Conservation (phyloP, 2,888 invertebrate species). For the Apomyelois bistriatella region DNA sequence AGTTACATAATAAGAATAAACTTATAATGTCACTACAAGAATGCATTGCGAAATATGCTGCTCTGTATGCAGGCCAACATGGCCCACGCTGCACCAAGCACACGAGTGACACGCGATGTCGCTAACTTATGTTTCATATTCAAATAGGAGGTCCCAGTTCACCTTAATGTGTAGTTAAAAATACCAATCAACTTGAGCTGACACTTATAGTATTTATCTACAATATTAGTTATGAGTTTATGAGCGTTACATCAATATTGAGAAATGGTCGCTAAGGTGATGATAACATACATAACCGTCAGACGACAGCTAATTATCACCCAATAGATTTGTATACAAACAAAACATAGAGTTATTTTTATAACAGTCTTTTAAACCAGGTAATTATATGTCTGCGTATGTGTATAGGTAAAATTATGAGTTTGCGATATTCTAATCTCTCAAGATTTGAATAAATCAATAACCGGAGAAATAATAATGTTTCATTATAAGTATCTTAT, state of each 20-base stretch:
- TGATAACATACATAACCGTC: neutral
- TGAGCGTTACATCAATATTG: slow-evolving; percentile 15
- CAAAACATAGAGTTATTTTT: no score
- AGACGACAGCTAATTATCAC: neutral
- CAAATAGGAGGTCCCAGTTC: slow-evolving; percentile 54
- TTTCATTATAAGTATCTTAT: no score
- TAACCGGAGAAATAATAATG: no score
- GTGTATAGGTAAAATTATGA: neutral
- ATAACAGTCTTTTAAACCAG: neutral
- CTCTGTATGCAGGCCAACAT: slow-evolving; percentile 55
- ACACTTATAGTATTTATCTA: slow-evolving; percentile 8
- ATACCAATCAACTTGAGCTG: slow-evolving; percentile 23
- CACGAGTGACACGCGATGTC: slow-evolving; percentile 38
- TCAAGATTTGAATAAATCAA: no score
- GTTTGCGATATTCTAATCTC: no score
- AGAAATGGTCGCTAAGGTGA: slow-evolving; percentile 13
- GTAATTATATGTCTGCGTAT: neutral
- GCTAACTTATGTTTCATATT: slow-evolving; percentile 51
- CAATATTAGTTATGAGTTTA: neutral
- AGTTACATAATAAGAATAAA: slow-evolving; percentile 21
- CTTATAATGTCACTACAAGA: slow-evolving; percentile 38
- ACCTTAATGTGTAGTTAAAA: slow-evolving; percentile 38
- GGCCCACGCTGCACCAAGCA: no score
- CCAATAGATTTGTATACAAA: no score
- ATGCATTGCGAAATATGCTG: slow-evolving; percentile 55